Conservation (phyloP, 2,797 vertebrate genomes). For the Dryobates pubescens region DNA sequence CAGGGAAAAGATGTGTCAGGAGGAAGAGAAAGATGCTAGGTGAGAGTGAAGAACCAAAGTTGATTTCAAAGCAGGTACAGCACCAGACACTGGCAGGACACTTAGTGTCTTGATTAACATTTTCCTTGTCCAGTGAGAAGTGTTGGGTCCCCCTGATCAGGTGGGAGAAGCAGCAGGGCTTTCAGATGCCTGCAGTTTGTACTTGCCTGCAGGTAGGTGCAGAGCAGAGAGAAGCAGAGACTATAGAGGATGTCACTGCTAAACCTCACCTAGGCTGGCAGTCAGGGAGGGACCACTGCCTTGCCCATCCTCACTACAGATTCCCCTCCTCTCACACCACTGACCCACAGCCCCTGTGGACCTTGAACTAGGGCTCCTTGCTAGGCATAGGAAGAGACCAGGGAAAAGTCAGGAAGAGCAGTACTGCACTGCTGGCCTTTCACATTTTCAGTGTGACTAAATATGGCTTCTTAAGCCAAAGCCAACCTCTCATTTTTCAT, state of each 20-base stretch:
- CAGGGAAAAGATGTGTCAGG: neutral
- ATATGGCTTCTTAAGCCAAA: neutral
- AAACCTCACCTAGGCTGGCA: neutral
- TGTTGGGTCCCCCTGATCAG: rapidly evolving
- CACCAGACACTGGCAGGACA: neutral
- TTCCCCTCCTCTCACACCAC: neutral
- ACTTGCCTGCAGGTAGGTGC: neutral
- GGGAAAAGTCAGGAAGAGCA: neutral
- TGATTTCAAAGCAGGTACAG: neutral
- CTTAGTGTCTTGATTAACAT: neutral
- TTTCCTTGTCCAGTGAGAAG: neutral
- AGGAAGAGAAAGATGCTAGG: neutral
- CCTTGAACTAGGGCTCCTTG: neutral
- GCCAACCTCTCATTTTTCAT: neutral
- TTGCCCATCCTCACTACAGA: neutral
- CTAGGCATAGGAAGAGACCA: neutral
- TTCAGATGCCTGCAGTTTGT: neutral
- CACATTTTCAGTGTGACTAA: neutral
- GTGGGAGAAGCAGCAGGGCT: neutral
- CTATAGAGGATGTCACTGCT: neutral
- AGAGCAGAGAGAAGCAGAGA: neutral
- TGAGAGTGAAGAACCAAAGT: neutral
- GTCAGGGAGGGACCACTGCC: neutral
- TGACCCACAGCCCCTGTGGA: neutral
- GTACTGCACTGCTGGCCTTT: neutral